phyloP scores from a whole-genome alignment of 1,140 invertebrate genomes.

The Macrobrachium rosenbergii region DNA sequence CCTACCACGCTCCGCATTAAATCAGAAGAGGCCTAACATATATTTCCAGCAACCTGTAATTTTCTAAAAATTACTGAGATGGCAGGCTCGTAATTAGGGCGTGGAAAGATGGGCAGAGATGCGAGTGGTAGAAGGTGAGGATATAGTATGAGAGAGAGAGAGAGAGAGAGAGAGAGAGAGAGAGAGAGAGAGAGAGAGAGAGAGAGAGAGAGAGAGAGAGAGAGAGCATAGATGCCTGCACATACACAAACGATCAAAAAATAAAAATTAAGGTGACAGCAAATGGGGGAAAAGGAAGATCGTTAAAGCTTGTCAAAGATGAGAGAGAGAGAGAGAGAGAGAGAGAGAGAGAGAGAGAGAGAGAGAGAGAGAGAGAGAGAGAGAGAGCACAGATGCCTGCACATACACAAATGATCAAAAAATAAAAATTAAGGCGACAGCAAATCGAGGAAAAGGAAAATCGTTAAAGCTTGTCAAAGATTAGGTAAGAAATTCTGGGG shows the following conservation, averaged over 20 bases:
- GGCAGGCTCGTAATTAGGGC: background rate
- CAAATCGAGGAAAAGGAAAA: slow-evolving; percentile 2
- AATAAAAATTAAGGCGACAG: background rate
- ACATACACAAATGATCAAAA: background rate
- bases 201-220: slow-evolving; percentile 24
- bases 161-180: background rate
- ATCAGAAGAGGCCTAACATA: too few relatives aligned
- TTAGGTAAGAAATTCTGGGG: too few relatives aligned
- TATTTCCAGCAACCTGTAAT: background rate
- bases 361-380: background rate
- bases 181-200: slow-evolving; percentile 24
- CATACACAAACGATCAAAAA: background rate
- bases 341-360: slow-evolving; percentile 16
- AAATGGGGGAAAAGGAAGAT: slow-evolving; percentile 3
- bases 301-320: background rate
- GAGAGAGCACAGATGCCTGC: background rate
- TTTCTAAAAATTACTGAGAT: background rate
- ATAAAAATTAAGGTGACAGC: background rate
- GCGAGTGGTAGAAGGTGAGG: background rate
- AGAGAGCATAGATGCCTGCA: background rate
- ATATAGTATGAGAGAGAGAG: background rate
- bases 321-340: too few relatives aligned
- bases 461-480: background rate
- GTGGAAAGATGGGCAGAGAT: background rate
- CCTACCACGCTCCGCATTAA: too few relatives aligned